A percentile compares a stretch with the other conserved stretches of the same genome.
Conservation (phyloP, 2,113 vertebrate species). For the Glaucomys volans region DNA sequence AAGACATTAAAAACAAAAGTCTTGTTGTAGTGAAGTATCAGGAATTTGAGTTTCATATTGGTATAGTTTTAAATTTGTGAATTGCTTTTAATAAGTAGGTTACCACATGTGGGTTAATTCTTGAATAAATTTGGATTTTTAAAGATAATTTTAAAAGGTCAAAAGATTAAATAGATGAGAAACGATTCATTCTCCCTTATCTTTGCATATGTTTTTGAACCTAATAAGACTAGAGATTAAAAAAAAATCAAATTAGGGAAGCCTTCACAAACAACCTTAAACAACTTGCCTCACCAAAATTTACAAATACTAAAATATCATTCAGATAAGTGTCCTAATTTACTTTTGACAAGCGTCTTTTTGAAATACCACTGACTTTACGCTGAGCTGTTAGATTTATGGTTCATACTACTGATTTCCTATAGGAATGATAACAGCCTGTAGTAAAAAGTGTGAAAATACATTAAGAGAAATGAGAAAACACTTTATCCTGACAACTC, state of each 20-base stretch:
- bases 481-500: slow-evolving; percentile 62
- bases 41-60: neutral
- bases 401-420: slow-evolving; percentile 62
- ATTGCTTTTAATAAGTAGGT: slow-evolving; percentile 41
- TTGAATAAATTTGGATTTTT: slow-evolving; percentile 4
- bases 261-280: neutral
- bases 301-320: slow-evolving; percentile 35
- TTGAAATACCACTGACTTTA: neutral
- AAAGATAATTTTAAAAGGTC: neutral
- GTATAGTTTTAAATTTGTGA: neutral
- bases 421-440: slow-evolving; percentile 58
- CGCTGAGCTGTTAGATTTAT: neutral
- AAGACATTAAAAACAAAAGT: neutral
- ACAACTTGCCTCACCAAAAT: neutral
- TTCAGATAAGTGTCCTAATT: slow-evolving; percentile 26
- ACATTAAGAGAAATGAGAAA: slow-evolving; percentile 64
- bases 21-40: neutral
- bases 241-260: neutral
- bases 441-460: slow-evolving; percentile 74
- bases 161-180: neutral
- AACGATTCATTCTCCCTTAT: neutral
- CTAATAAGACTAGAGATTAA: neutral
- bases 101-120: neutral
- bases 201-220: neutral
- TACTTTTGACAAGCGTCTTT: slow-evolving; percentile 29